Evolutionary conservation across 2,888 invertebrate genomes (phyloP), one percentile per base, ranked within the genome.

Genomic region (Argyresthia albistria): DNA sequence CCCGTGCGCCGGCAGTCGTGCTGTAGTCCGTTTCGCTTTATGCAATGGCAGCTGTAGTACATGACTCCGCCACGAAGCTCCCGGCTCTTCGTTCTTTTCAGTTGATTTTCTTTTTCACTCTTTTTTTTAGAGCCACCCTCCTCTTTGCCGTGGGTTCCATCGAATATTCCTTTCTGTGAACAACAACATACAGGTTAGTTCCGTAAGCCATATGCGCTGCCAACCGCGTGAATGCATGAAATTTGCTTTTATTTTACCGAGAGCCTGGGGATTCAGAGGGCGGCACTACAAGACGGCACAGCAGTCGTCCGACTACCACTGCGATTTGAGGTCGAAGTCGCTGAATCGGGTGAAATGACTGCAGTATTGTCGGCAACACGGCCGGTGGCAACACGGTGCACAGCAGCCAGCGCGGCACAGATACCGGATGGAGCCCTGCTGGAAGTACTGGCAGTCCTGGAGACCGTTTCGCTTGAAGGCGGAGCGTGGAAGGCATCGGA

Each of bases 1-100:
- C 84, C 88, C 1, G 83, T 83, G 37, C 89, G 80, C 36, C 88
- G 86, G 64, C 90, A 90, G 56, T 88, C 86, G 60, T 90, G 90
- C 64, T 90, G 90, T 37, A 90, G 76, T 16, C 90, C 90, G 60
- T 90, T 90, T 54, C 89, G 86, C 59, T 89, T 89, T 55, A 89
- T 84, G 65, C 90, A 90, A 62, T 89, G 88, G 63, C 90, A 90
- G 59, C 89, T 89, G 54, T 86, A 84, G 63, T 88, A 86, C 75
- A 90, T 82, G 45, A 88, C 70, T 16, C 90, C 88, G 54, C 86
- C 89, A 37, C 90, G 80, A 57, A 90, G 69, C 64, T 89, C 90
- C 53, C 89, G 82, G 65, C 88, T 88, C 59, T 82, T 86, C 8
- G 75, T 82, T 64, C 82, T 72, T 65, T 80, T 81, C 53, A 88